phyloP scores from a whole-genome alignment of 2,888 invertebrate genomes.

The Oscheius sp. region DNA sequence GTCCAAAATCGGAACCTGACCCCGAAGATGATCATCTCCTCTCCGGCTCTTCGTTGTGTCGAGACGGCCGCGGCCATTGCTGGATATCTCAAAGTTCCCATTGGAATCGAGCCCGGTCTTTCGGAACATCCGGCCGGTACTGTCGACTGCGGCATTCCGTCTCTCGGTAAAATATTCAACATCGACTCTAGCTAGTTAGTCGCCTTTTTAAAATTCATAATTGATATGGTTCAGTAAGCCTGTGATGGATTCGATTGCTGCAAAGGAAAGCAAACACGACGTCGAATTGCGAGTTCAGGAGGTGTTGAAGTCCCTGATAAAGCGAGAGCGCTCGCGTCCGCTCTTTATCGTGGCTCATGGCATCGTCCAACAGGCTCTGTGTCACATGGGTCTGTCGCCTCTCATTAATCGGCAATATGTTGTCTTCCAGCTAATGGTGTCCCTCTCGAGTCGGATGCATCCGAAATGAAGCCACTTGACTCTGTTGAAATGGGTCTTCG shows the following conservation, averaged over 20 bases:
- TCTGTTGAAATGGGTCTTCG: slow-evolving; percentile 23
- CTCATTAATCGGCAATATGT: neutral
- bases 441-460: neutral
- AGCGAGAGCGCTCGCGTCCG: neutral
- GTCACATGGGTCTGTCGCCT: neutral
- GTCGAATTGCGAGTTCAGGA: neutral
- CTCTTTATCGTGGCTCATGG: slow-evolving; percentile 35
- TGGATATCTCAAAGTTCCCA: slow-evolving; percentile 11
- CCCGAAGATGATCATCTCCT: slow-evolving; percentile 29
- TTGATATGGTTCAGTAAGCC: neutral
- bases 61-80: slow-evolving; percentile 43
- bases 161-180: slow-evolving; percentile 28
- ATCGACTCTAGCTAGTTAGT: slow-evolving; percentile 40
- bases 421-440: neutral
- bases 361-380: neutral
- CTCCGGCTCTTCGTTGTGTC: slow-evolving; percentile 44
- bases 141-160: neutral
- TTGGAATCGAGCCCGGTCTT: slow-evolving; percentile 40
- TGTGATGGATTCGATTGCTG: neutral
- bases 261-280: neutral
- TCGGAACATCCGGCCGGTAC: slow-evolving; percentile 24
- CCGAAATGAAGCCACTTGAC: slow-evolving; percentile 2
- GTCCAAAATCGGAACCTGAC: slow-evolving; percentile 24
- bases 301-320: slow-evolving; percentile 5
- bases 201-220: neutral